Evolutionary conservation across 2,888 invertebrate species (phyloP).

Genomic region (Agelastica alni): DNA sequence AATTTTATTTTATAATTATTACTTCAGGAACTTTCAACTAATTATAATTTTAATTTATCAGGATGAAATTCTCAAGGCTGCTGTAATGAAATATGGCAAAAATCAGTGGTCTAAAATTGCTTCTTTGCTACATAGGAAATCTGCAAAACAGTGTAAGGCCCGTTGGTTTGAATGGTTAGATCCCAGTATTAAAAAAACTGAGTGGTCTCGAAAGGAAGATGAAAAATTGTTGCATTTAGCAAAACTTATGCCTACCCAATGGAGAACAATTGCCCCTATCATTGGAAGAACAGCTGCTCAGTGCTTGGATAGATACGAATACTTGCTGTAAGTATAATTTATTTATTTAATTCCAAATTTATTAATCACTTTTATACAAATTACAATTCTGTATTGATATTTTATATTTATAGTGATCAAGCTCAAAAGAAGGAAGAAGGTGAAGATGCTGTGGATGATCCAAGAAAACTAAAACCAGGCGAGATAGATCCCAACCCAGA

Average conservation of each 20-base stretch:
- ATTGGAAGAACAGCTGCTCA: constrained; percentile 99
- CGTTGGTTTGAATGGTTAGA: constrained; percentile 99
- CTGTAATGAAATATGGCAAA: constrained; percentile 99
- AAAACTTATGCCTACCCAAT: constrained; percentile 99
- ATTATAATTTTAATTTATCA: constrained; percentile 58
- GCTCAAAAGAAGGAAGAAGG: constrained; percentile 92
- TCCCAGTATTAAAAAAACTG: constrained; percentile 99
- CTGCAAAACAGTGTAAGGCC: constrained; percentile 99
- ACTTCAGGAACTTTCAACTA: neutral
- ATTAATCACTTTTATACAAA: neutral
- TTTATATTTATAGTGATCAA: constrained; percentile 76
- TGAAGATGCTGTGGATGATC: constrained; percentile 90
- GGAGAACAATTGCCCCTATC: constrained; percentile 99
- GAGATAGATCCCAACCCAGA: constrained; percentile 99
- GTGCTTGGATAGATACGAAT: constrained; percentile 97
- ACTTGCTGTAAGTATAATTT: constrained; percentile 74
- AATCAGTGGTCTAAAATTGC: constrained; percentile 99
- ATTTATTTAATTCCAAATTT: neutral
- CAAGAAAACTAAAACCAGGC: constrained; percentile 95
- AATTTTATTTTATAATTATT: neutral
- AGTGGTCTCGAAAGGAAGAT: constrained; percentile 99
- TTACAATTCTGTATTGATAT: neutral
- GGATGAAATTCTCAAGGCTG: constrained; percentile 99
- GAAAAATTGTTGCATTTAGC: constrained; percentile 97
- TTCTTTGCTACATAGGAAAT: constrained; percentile 94